These are phyloP conservation scores for Tryphoninae sp. DNA, from an alignment of 2,888 invertebrate species.

Conservation along the genomic window DNA sequence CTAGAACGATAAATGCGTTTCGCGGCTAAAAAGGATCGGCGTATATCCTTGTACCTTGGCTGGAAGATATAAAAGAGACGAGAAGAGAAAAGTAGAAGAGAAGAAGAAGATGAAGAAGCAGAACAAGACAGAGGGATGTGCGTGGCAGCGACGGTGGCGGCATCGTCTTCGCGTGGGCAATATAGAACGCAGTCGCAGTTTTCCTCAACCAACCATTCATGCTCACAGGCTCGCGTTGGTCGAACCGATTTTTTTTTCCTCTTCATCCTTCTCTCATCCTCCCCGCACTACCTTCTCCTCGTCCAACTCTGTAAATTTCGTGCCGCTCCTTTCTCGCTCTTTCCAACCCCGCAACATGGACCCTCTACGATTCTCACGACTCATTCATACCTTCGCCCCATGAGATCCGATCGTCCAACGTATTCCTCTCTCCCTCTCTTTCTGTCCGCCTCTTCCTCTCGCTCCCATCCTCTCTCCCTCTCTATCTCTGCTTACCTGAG, in stretches of 20 bases:
- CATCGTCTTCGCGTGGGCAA: constrained; percentile 27
- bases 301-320: constrained; percentile 11
- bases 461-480: neutral
- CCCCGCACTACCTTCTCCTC: constrained; percentile 25
- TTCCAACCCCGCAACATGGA: constrained; percentile 5
- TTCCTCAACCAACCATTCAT: constrained; percentile 75
- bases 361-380: constrained; percentile 73
- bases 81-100: constrained; percentile 25
- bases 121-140: too few species aligned
- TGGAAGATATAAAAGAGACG: constrained; percentile 20
- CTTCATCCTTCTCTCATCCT: constrained; percentile 35
- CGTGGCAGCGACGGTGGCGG: constrained; percentile 1
- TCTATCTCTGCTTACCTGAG: constrained; percentile 46
- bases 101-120: constrained; percentile 1
- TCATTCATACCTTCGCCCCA: constrained; percentile 77
- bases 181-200: constrained; percentile 68
- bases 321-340: constrained; percentile 22
- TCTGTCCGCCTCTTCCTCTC: neutral
- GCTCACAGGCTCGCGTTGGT: constrained; percentile 48
- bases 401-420: constrained; percentile 73
- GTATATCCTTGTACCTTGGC: constrained; percentile 36
- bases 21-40: constrained; percentile 55
- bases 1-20: constrained; percentile 66
- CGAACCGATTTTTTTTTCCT: constrained; percentile 66
- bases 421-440: constrained; percentile 37